Base-by-base conservation (phyloP, 1,140 invertebrate genomes). In the Plectrocnemia conspersa region DNA sequence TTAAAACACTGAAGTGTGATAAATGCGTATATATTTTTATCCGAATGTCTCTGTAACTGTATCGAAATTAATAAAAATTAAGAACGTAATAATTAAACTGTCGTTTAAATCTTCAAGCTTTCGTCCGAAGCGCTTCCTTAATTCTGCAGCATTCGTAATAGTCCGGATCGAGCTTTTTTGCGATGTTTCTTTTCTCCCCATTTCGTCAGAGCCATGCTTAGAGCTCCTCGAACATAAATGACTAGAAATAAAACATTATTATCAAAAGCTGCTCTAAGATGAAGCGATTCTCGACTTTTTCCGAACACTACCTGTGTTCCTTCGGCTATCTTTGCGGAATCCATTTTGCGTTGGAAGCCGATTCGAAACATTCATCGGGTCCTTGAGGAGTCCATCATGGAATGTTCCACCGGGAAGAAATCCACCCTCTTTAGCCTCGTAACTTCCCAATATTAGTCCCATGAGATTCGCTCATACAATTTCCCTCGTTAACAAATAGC, bases 391-490 rank as follows among this genome's bases (percentile, higher is more conserved):
- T 98, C n/a, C 96, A 98, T 98, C 71, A 96, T 93, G 5, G 90
- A 94, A 71, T 98, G 96, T 1, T 2, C 94, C 95, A 27, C 95
- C 97, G 0, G 94, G 86, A 7, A 77, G 68, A 73, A 98, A 98
- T 2, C 89, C 91, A 45, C 86, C 88, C 65, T 91, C 88, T 72
- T 99, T 99, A 0, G 95, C 96, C 71, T 99, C 97, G 69, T 99
- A 99, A 3, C 77, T 79, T 21, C 97, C 97, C 63, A 83, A 74
- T 50, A 99, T 97, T 5, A 99, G 72, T 0, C 97, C 97, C 97
- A 99, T 99, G 67, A 98, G n/a, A 99, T 70, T 99, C 97, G 68
- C 90, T 93, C 96, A 99, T 98, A 72, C 94, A 98, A 66, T 99
- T 99, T 64, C 93, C 91, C 95, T 64, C n/a, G n/a, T n/a, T n/a